Evolutionary conservation across 2,113 vertebrate species (phyloP).

Genomic region (Paramormyrops kingsleyae): DNA sequence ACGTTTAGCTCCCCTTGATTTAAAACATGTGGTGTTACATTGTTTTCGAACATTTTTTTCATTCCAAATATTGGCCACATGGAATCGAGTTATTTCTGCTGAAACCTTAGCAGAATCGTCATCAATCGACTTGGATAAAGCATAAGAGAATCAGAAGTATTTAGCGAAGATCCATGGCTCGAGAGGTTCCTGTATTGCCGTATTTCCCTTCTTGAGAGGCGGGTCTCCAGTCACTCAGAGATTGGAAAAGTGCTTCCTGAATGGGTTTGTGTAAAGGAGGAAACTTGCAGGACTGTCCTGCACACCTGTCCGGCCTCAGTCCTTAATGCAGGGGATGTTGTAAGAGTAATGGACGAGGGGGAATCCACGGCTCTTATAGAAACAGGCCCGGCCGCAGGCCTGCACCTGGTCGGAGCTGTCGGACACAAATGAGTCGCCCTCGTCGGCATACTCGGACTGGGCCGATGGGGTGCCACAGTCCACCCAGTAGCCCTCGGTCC

Average conservation of each 20-base stretch:
- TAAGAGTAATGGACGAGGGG: slow-evolving; percentile 86
- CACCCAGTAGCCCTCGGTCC: slow-evolving; percentile 76
- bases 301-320: slow-evolving; percentile 11
- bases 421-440: slow-evolving; percentile 92
- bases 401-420: slow-evolving; percentile 97
- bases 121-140: neutral
- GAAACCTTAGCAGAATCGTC: neutral
- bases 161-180: slow-evolving; percentile 44
- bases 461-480: slow-evolving; percentile 81
- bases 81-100: neutral
- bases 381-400: slow-evolving; percentile 88
- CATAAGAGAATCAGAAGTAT: slow-evolving; percentile 12
- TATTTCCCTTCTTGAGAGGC: slow-evolving; percentile 64
- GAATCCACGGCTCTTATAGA: slow-evolving; percentile 89
- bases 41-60: neutral
- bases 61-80: neutral
- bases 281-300: neutral
- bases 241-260: slow-evolving; percentile 74
- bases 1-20: neutral
- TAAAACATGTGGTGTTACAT: neutral
- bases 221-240: slow-evolving; percentile 31
- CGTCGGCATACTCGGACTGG: slow-evolving; percentile 87
- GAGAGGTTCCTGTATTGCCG: slow-evolving; percentile 42
- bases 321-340: slow-evolving; percentile 76
- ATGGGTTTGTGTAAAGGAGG: slow-evolving; percentile 31